Base-by-base conservation (phyloP, 2,888 invertebrate species). In the Erebia aethiops region DNA sequence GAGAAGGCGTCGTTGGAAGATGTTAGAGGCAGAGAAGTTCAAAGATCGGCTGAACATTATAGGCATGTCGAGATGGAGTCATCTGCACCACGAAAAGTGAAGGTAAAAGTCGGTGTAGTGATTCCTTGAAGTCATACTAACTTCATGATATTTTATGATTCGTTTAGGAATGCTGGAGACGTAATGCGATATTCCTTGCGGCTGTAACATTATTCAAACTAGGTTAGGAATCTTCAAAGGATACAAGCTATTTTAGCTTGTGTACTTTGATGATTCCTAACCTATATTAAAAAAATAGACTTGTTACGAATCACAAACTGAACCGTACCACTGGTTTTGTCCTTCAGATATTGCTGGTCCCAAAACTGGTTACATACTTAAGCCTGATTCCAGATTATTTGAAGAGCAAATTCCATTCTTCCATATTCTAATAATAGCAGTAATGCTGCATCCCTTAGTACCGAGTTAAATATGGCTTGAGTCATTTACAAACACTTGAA, bases 1-100 rank as follows among this genome's bases (percentile, higher is more conserved):
- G 97, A 98, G 86, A 95, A 96, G 79, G 95, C 95, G 75, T 94
- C 95, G 43, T 94, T 95, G 52, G 96, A 97, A 83, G 96, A 96
- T 84, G 85, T 96, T 79, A 92, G 94, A 71, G 95, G 94, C 18
- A 92, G 94, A 74, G 94, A 94, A 77, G 91, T 95, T 74, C 94
- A 94, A 78, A 93, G 94, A 74, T 93, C 93, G 43, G 90, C 93
- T 70, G 94, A 94, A 77, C 94, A 93, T 83, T 94, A 94, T 80
- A 93, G 95, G 76, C 94, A 95, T 80, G 89, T 95, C 73, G 92
- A 94, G 80, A 86, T 92, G 85, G 91, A 95, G 84, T 90, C 95
- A 69, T 91, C 95, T 74, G 95, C 95, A 82, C 94, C 95, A 74
- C 96, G 96, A 91, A 95, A 95, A 90, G 96, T 96, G 81, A 96